These are phyloP conservation scores for Zaprionus kolodkinae DNA, from an alignment of 1,140 invertebrate genomes.

Conservation along the genomic window DNA sequence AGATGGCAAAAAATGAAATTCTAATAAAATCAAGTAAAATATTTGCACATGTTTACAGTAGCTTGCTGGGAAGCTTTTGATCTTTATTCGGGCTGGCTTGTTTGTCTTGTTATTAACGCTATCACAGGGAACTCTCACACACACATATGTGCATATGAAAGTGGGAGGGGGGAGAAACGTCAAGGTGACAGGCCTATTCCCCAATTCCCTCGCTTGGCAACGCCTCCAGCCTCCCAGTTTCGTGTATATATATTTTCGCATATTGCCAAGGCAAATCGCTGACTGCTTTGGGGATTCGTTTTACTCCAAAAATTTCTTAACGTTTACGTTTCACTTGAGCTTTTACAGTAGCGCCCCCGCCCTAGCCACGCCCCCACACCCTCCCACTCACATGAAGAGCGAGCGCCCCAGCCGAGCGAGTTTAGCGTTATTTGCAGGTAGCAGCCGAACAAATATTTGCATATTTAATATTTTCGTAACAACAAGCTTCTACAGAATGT, in stretches of 20 bases:
- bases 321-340: slow-evolving; percentile 61
- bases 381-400: slow-evolving; percentile 17
- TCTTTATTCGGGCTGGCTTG: slow-evolving; percentile 65
- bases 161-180: slow-evolving; percentile 28
- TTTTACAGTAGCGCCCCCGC: slow-evolving; percentile 40
- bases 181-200: slow-evolving; percentile 74
- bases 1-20: slow-evolving; percentile 38
- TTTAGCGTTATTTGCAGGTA: slow-evolving; percentile 68
- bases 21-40: slow-evolving; percentile 78
- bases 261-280: slow-evolving; percentile 64
- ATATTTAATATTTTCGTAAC: slow-evolving; percentile 81
- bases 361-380: slow-evolving; percentile 1
- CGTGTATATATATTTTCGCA: slow-evolving; percentile 39
- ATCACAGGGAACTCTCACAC: slow-evolving; percentile 30
- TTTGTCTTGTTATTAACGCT: slow-evolving; percentile 74
- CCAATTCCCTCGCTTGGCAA: slow-evolving; percentile 29
- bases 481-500: slow-evolving; percentile 74
- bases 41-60: slow-evolving; percentile 73
- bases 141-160: background rate
- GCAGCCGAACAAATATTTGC: slow-evolving; percentile 76
- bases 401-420: slow-evolving; percentile 12
- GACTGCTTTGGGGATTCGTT: slow-evolving; percentile 29
- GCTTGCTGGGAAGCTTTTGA: slow-evolving; percentile 72
- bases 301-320: slow-evolving; percentile 49
- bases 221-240: slow-evolving; percentile 25